These are phyloP conservation scores for Erinaceus europaeus DNA, from an alignment of 2,113 vertebrate species.

Conservation along the genomic window DNA sequence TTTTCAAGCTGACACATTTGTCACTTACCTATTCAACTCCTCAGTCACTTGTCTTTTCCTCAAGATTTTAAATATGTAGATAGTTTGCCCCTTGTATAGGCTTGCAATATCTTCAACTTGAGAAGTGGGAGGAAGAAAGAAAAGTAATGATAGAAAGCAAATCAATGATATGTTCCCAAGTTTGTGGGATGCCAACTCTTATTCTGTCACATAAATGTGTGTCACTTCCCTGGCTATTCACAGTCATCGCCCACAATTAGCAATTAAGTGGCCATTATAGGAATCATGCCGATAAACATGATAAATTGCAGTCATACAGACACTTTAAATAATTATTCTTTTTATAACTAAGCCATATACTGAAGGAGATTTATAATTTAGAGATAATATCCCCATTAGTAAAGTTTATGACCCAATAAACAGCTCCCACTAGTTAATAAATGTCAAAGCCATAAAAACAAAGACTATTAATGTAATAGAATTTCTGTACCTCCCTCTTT, in stretches of 20 bases:
- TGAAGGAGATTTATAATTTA: conserved; percentile 81
- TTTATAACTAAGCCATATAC: conserved; percentile 78
- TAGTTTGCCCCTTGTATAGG: conserved; percentile 21
- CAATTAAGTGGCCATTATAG: conserved; percentile 83
- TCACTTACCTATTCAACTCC: conserved; percentile 62
- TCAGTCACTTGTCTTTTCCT: conserved; percentile 61
- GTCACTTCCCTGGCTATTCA: conserved; percentile 55
- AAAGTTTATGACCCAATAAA: conserved; percentile 86
- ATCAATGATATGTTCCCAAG: background rate
- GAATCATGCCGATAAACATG: conserved; percentile 80
- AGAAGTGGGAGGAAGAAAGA: conserved; percentile 65
- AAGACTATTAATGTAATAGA: conserved; percentile 79
- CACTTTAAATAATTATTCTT: conserved; percentile 80
- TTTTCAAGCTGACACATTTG: conserved; percentile 48
- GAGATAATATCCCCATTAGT: conserved; percentile 85
- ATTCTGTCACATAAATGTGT: conserved; percentile 52
- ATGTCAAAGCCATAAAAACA: conserved; percentile 81
- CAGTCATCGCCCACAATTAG: conserved; percentile 76
- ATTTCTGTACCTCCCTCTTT: conserved; percentile 78
- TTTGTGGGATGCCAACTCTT: conserved; percentile 44
- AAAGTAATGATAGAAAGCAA: conserved; percentile 50
- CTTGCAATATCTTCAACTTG: conserved; percentile 13
- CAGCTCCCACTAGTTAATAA: conserved; percentile 84
- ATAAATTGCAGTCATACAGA: conserved; percentile 76
- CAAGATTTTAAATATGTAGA: conserved; percentile 53